phyloP scores from a whole-genome alignment of 2,888 invertebrate genomes.

The Conchocele bisecta region DNA sequence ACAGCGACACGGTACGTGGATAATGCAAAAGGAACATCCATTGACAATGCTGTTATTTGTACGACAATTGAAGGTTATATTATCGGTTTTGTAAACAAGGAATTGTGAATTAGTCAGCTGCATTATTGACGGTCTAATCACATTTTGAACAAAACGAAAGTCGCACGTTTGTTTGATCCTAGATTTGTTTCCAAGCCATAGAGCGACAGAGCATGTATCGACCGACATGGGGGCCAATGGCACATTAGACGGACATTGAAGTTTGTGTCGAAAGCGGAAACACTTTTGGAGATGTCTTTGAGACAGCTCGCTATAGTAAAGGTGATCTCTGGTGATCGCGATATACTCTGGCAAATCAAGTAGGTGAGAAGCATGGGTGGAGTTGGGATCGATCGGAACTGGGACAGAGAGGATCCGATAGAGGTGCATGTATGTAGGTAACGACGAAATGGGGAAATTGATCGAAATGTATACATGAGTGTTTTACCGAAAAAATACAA shows the following conservation, averaged over 20 bases:
- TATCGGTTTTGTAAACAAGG: constrained; percentile 10
- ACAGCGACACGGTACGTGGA: neutral
- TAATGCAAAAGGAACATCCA: neutral
- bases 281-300: neutral
- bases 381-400: neutral
- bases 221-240: neutral
- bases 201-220: neutral
- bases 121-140: neutral
- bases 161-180: neutral
- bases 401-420: neutral
- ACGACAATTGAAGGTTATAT: neutral
- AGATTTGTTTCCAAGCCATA: neutral
- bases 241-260: neutral
- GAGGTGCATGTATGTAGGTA: neutral
- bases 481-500: constrained; percentile 3
- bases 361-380: constrained; percentile 2
- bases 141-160: constrained; percentile 6
- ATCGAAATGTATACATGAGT: constrained; percentile 4
- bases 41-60: neutral
- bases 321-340: neutral
- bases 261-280: neutral
- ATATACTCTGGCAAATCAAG: neutral
- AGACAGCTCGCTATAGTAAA: neutral
- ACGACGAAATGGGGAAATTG: neutral
- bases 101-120: constrained; percentile 13